Conservation (phyloP, 2,797 vertebrate species). For the Rhabdomys pumilio region DNA sequence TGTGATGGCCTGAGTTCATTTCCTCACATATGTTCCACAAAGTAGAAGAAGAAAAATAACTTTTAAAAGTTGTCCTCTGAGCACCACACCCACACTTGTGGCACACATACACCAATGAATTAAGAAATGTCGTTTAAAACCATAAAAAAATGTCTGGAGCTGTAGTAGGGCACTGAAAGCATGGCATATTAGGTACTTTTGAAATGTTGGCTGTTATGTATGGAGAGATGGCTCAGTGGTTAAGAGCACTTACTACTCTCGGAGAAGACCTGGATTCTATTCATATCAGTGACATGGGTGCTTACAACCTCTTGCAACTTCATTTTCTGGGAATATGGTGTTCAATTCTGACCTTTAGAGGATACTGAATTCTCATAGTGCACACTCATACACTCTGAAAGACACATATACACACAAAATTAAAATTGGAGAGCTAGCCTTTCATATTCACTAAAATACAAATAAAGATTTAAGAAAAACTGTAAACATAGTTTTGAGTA, state of each 20-base stretch:
- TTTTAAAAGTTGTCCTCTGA: not conserved
- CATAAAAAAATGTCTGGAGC: not conserved
- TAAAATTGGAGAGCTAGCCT: not conserved
- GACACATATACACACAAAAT: not conserved
- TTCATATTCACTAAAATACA: not conserved
- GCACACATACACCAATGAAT: not conserved
- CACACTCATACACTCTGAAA: not conserved
- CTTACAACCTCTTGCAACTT: not conserved
- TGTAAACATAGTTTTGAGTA: not conserved
- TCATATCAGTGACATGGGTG: not conserved
- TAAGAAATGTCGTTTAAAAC: not conserved
- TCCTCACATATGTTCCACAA: no score
- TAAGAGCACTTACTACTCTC: not conserved
- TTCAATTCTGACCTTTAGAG: not conserved
- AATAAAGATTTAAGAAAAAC: not conserved
- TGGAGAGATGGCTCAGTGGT: not conserved
- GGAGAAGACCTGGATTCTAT: not conserved
- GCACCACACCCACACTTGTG: not conserved
- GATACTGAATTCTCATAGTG: not conserved
- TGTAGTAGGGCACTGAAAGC: not conserved
- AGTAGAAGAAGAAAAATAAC: not conserved
- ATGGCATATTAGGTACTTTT: not conserved
- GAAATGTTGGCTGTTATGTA: not conserved
- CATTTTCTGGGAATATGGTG: not conserved
- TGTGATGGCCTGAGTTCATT: no score